Base-by-base conservation (phyloP, 2,888 invertebrate genomes). In the Temnothorax rugatulus region DNA sequence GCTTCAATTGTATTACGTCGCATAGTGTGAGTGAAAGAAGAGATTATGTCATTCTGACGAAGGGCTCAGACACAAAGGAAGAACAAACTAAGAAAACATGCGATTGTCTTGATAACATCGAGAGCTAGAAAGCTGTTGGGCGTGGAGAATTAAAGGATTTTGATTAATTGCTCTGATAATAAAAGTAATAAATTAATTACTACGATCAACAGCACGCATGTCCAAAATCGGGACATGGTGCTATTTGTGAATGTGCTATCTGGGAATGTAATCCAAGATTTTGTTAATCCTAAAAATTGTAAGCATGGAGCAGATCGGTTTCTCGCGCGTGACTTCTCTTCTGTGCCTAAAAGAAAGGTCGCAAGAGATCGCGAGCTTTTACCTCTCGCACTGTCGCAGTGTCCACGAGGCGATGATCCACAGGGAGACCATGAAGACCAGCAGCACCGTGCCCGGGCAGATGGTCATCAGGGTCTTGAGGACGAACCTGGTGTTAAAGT, bases 401-500 rank as follows among this genome's bases (percentile, higher is more conserved):
- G 99, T 99, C 99, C 99, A 99, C 94, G 99, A 99, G 90, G 99
- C 99, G 93, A 99, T 99, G 95, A 99, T 99, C 99, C 99, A 99
- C 88, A 99, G 96, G 11, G 99, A 99, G 90, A 99, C 99, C 98
- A 99, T 99, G 96, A 99, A 99, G 91, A 99, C 99, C 93, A 99
- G 96, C 93, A 99, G 97, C 92, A 99, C 99, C 88, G 97, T 99
- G 95, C 97, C 99, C 81, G 99, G 99, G 95, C 99, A 99, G 95
- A 99, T 99, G 95, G 99, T 99, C 99, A 99, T 99, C 92, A 99
- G 96, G 88, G 99, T 99, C 96, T 99, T 99, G 94, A 99, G 96
- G 94, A 99, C 99, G 96, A 98, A 99, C 96, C 98, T 97, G 95
- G 99, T 99, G 95, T 98, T 98, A 97, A 99, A 99, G 96, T 99